Evolutionary conservation across 1,140 invertebrate species (phyloP), one percentile per base, ranked within the genome.

Genomic region (Ooceraea biroi): DNA sequence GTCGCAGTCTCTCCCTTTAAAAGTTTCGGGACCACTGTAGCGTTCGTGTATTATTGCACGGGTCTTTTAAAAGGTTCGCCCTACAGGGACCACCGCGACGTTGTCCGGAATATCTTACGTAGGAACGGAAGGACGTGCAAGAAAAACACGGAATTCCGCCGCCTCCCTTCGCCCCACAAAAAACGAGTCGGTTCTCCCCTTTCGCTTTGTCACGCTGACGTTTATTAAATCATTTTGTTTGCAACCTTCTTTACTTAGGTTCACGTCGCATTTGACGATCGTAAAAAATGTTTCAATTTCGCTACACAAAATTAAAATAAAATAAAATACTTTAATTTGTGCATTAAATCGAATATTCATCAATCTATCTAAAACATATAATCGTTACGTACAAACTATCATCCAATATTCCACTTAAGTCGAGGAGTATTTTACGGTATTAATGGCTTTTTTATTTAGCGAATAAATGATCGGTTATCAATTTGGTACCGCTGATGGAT

Each of bases 11-110:
- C 19, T 76, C 58, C 66, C 58, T 84, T 88, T 72, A 76, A 86
- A 76, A 69, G 73, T 86, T 88, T 88, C 71, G 80, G 80, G 88
- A 89, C 88, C 88, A 88, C 84, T 88, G 84, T 89, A 83, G 80
- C 78, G 88, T 55, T 74, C 44, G 78, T 87, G 71, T 88, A 80
- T 83, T 85, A 76, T 83, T 80, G 78, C 65, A 48, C 72, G 65
- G 44, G 41, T 44, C 69, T 89, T 88, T 88, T 84, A 86, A 88
- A 89, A 88, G 85, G 68, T 78, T 73, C 36, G 72, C 65, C 65
- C 73, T 80, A 57, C 30, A 41, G 69, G 19, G 87, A 89, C 88
- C 88, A 89, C 88, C 88, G 84, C 88, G 82, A 86, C 50, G 88
- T 66, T 27, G 57, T 66, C 84, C 61, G 69, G 69, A 86, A 89